Base-by-base conservation (phyloP, 2,113 vertebrate species). In the Lophotis ruficrista region DNA sequence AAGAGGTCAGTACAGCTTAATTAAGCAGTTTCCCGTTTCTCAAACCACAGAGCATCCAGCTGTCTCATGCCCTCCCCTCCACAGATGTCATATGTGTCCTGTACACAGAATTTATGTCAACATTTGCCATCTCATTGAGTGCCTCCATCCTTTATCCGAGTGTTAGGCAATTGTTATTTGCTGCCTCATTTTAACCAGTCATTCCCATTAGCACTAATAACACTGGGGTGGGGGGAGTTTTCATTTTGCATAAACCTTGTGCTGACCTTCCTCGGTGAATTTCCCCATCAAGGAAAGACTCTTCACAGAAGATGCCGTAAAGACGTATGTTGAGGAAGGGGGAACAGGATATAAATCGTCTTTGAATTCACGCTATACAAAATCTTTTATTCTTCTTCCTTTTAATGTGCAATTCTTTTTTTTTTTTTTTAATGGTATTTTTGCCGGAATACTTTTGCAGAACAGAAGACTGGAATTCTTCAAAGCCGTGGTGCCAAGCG, bases 11-110 rank as follows among this genome's bases (percentile, higher is more conserved):
- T 50, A 56, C 77, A 58, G 58, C 57, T 94, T 91, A 94, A 94
- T 96, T 96, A 94, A 79, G 61, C 53, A 22, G 57, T 70, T 94
- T 89, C 81, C 94, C 31, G 9, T 96, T 97, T 93, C 86, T 93
- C 66, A 89, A 69, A 77, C 62, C 48, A 61, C 1, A 1, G 57
- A 72, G 12, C 83, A 75, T 57, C 65, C 93, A 92, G 73, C 84
- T 95, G 66, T 83, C 89, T 95, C 35, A 30, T 47, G 66, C 73
- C 47, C 66, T 92, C 77, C 83, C 53, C 28, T 57, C 69, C 6
- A 1, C 70, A 83, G 31, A 94, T 96, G 90, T 93, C 83, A 7
- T 54, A 50, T 47, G 24, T 89, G 87, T 82, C 89, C 83, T 35
- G 45, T 33, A 62, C 13, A 72, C 21, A n/a, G 83, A 94, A 95